Percentiles rank a stretch among this genome's conserved stretches.
These are phyloP conservation scores for Thinocorus orbignyianus DNA, from an alignment of 2,113 vertebrate species.

Conservation along the genomic window DNA sequence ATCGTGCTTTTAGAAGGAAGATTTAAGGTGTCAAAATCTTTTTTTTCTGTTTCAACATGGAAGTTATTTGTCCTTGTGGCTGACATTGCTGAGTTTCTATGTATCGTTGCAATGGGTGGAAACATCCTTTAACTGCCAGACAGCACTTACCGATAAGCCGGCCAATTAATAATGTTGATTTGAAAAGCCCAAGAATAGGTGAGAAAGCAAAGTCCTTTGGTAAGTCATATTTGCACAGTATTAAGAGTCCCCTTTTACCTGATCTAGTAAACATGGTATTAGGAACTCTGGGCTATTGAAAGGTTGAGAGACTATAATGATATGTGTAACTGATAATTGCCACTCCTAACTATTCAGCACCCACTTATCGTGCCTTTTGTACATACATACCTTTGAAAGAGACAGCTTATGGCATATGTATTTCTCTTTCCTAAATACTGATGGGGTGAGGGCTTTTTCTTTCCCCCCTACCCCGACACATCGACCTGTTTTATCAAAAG, in stretches of 20 bases:
- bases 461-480: neutral
- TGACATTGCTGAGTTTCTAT: constrained; percentile 75
- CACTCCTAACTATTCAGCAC: constrained; percentile 29
- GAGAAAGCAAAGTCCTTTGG: constrained; percentile 73
- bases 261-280: constrained; percentile 61
- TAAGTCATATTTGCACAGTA: constrained; percentile 70
- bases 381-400: constrained; percentile 11
- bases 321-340: constrained; percentile 20
- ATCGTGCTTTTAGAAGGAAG: neutral
- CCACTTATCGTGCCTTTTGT: constrained; percentile 51
- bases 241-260: constrained; percentile 55
- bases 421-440: neutral
- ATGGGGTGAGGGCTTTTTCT: neutral
- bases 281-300: constrained; percentile 12
- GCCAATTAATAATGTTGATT: constrained; percentile 67
- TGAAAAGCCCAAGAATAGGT: constrained; percentile 68
- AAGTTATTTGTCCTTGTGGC: constrained; percentile 64
- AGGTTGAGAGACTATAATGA: neutral
- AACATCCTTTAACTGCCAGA: constrained; percentile 76
- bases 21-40: constrained; percentile 34
- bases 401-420: neutral
- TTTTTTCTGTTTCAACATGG: constrained; percentile 40
- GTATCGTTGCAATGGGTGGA: constrained; percentile 73
- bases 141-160: constrained; percentile 71
- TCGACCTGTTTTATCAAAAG: neutral